Base-by-base conservation (phyloP, 2,797 vertebrate species). In the Leptoclinus maculatus region DNA sequence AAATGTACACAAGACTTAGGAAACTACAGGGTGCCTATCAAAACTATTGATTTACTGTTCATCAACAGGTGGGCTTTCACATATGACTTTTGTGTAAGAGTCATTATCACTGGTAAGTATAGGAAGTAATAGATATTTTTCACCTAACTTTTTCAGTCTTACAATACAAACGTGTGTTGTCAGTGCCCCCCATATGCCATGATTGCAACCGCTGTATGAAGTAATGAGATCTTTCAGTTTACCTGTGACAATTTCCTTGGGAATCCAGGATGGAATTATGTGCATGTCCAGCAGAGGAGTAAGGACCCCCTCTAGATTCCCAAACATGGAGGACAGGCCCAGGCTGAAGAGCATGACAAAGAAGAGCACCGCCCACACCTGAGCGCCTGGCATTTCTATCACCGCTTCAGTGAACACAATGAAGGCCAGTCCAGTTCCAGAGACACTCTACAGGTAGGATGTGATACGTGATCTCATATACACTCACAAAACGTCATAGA, bases 241-340 rank as follows among this genome's bases (percentile, higher is more conserved):
- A 97, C 96, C 96, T 60, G 95, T 96, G 75, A 97, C 74, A 45
- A 88, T 67, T 82, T 97, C 97, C 74, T 97, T 96, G 4, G 95
- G 94, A 53, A 95, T 74, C 51, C 92, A 92, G 76, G 88, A 78
- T 29, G 95, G 90, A 79, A 95, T 2, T 71, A 95, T 0, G 21
- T 41, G 83, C 73, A 95, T 51, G 66, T 97, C 96, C 64, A 95
- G 84, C 21, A 97, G 85, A 3, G 96, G 95, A 3, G 96, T 96
- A 58, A 97, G 92, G 77, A 97, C 83, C 0, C 95, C 90, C 38
- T 97, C 96, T 12, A 97, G 87, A 83, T 93, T 96, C 71, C 97
- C 97, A 72, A 97, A 97, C 96, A 97, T 97, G 1, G 97, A 96
- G 11, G 97, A 96, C 78, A 97, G 91, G 17, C 96, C 95, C 87